Evolutionary conservation across 92 coral and sea anemone genomes (phyloP), one percentile per base, ranked within the genome.

Genomic region (Hydrozoanthus gracilis): DNA sequence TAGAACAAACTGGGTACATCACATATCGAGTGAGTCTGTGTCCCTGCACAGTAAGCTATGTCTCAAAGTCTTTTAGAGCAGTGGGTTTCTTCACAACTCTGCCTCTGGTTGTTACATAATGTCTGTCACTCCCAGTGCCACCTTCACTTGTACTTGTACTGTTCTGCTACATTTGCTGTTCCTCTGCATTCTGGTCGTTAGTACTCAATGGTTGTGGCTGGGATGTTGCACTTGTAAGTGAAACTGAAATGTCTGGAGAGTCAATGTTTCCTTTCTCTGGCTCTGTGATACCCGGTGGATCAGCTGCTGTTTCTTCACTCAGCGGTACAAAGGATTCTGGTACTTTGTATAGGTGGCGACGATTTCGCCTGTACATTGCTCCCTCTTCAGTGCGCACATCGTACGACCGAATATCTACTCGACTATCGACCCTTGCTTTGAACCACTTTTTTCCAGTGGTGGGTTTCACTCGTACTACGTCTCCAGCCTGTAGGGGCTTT

Each of bases 401-500:
- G 20, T 71, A 71, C 70, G 87, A 84, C 54, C 87, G 87, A 39
- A 35, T 6, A 11, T 62, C 79, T 52, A 51, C 82, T 51, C 56
- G 80, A 20, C 9, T 2, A 17, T 44, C 49, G n/a, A 85, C 82
- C 58, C 77, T 69, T 3, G 88, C 88, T 55, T 73, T 85, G n/a
- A 85, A 85, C 46, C 88, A 85, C 79, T 74, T 74, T 9, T 48
- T 48, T 14, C 79, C 79, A 35, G 56, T 44, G 46, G 51, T 48
- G 7, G 55, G 79, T 14, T n/a, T 74, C 46, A 74, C 79, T 16
- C 67, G 83, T 27, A 76, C 83, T 82, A 85, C 89, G 70, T 64
- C 77, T 12, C 84, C 83, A 1, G 68, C 18, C 72, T 76, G 12
- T 20, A 60, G 8, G 13, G 82, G 66, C 60, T 35, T 58, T 39